Base-by-base conservation (phyloP, 2,888 invertebrate species). In the Lochmaea crataegi region DNA sequence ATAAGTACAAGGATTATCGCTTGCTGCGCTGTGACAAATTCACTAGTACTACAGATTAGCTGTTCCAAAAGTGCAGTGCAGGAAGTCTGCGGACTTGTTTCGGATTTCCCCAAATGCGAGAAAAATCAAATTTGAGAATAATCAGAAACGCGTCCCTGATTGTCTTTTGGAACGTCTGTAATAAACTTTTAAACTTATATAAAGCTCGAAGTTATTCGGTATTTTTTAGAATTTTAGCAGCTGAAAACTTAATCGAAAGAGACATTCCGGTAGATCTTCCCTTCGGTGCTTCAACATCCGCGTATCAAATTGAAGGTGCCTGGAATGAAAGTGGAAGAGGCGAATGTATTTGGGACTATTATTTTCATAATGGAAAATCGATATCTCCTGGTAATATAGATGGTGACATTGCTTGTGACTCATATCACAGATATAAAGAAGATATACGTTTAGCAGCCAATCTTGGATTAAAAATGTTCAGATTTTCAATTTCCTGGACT, bases 281-380 rank as follows among this genome's bases (percentile, higher is more conserved):
- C 48, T 77, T 66, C 71, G 82, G 68, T 42, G 75, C 71, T 12
- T 76, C 76, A 1, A 72, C 79, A 0, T 53, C 78, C 2, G 58
- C 77, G 2, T 78, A 77, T 63, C 77, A 78, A 80, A 85, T 73
- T 83, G 84, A 80, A 77, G 75, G 76, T 66, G 68, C 72, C 4
- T 78, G 78, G 77, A 51, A 76, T 58, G 74, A 51, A 57, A 73
- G 76, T 42, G 91, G 89, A 0, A 92, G 91, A 86, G 89, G 90
- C 0, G 89, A 89, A 78, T 91, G 89, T 80, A 90, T 92, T 18
- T 93, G 93, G 94, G 94, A 94, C 83, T 87, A 87, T 9, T 90
- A 91, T 78, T 89, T 90, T 0, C 91, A 91, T 78, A 63, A 11
- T 32, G 10, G 12, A n/a, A 12, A 69, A 7, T 5, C 57, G 22